Percentiles rank a stretch among this genome's conserved stretches.
These are phyloP conservation scores for Chymomyza caudatula DNA, from an alignment of 2,888 invertebrate genomes.

Conservation along the genomic window DNA sequence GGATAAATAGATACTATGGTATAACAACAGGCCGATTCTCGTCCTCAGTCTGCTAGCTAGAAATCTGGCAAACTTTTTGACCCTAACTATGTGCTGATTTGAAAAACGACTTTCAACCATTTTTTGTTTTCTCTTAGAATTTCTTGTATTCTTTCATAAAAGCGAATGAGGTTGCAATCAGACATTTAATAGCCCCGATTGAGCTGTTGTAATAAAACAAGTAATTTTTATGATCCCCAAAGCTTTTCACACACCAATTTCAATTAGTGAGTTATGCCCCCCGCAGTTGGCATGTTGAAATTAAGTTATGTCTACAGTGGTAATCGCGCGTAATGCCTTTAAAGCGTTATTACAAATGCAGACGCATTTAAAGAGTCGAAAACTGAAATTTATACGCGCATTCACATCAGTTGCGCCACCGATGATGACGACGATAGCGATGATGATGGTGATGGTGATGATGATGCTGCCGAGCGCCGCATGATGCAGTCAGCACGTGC, in stretches of 20 bases:
- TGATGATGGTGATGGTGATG: background rate
- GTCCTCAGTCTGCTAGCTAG: too few relatives aligned
- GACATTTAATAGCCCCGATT: background rate
- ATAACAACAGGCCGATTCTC: too few relatives aligned
- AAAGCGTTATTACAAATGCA: slow-evolving; percentile 51
- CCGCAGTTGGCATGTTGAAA: slow-evolving; percentile 16
- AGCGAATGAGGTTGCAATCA: background rate
- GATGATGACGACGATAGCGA: background rate
- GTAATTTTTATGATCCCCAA: background rate
- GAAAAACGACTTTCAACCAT: too few relatives aligned
- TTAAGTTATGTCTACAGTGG: slow-evolving; percentile 32
- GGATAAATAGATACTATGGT: too few relatives aligned
- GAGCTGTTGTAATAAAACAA: background rate
- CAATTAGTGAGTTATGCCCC: slow-evolving; percentile 10
- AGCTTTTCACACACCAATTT: background rate
- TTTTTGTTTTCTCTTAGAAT: too few relatives aligned
- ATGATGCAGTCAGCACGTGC: slow-evolving; percentile 51
- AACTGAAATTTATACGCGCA: slow-evolving; percentile 48
- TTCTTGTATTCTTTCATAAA: background rate
- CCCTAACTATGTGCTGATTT: too few relatives aligned
- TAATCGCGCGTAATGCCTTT: slow-evolving; percentile 37
- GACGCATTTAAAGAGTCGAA: slow-evolving; percentile 54
- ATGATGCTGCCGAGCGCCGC: background rate
- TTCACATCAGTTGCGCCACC: background rate
- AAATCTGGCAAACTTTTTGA: too few relatives aligned